Conservation (phyloP, 92 coral and sea anemone species). For the Zoanthus sociatus region DNA sequence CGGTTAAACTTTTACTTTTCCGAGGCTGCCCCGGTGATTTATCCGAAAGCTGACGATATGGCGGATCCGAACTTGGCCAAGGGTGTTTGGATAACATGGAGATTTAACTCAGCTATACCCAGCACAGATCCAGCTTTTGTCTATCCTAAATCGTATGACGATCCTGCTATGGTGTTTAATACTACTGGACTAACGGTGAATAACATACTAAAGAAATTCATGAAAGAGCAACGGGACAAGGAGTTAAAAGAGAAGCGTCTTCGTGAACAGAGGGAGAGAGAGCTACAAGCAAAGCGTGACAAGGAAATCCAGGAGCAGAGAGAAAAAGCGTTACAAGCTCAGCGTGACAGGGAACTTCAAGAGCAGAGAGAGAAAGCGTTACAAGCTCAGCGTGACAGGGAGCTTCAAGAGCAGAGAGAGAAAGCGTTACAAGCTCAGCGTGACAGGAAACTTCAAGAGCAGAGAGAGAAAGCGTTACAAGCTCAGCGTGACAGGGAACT, state of each 20-base stretch:
- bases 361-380: conserved; percentile 22
- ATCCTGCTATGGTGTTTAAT: conserved; percentile 66
- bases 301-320: conserved; percentile 54
- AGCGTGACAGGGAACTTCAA: conserved; percentile 19
- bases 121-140: conserved; percentile 76
- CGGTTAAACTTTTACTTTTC: conserved; percentile 82
- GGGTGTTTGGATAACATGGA: conserved; percentile 97
- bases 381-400: neutral
- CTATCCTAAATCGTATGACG: conserved; percentile 92
- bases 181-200: conserved; percentile 64
- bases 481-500: conserved; percentile 8
- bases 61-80: conserved; percentile 90
- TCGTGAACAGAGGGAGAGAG: conserved; percentile 24
- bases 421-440: conserved; percentile 45
- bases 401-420: conserved; percentile 47
- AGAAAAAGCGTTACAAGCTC: conserved; percentile 48
- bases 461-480: conserved; percentile 26
- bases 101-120: conserved; percentile 76
- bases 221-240: conserved; percentile 68
- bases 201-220: conserved; percentile 70
- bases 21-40: conserved; percentile 71
- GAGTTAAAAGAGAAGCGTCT: conserved; percentile 6
- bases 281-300: conserved; percentile 24
- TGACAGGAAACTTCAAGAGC: conserved; percentile 1
- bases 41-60: conserved; percentile 83